Evolutionary conservation across 2,113 vertebrate genomes (phyloP).

Genomic region (Planiliza haematocheilus): DNA sequence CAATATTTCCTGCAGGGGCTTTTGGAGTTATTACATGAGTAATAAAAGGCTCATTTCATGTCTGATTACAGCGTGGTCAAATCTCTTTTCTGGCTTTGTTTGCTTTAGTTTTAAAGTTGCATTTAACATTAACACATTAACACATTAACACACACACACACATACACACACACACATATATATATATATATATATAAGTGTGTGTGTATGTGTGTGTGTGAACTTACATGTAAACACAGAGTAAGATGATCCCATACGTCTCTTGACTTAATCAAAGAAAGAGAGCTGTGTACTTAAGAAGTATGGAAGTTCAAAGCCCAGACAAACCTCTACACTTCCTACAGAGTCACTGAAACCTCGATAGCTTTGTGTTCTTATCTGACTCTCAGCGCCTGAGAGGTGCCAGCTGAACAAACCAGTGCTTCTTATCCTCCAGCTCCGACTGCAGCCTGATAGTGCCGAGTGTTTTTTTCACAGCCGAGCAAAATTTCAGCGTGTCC

Average conservation of each 20-base stretch:
- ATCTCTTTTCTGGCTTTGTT: background rate
- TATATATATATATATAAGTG: no score
- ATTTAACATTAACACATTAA: no score
- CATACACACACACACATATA: no score
- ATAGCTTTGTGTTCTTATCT: conserved; percentile 46
- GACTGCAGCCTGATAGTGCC: background rate
- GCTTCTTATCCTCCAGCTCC: conserved; percentile 51
- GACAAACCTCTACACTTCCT: conserved; percentile 37
- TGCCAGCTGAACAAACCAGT: conserved; percentile 58
- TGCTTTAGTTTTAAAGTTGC: no score
- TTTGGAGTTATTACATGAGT: conserved; percentile 9
- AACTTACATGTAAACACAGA: background rate
- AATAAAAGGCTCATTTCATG: conserved; percentile 13
- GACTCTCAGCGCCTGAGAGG: conserved; percentile 47
- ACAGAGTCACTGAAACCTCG: conserved; percentile 44
- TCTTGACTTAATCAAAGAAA: background rate
- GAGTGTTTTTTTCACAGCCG: conserved; percentile 20
- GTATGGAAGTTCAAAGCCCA: background rate
- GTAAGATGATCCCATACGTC: background rate
- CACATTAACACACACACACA: no score
- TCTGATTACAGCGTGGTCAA: conserved; percentile 2
- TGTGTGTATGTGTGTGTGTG: no score
- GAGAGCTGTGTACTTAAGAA: background rate
- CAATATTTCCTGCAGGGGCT: background rate
- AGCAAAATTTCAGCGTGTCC: no score